Evolutionary conservation across 2,113 vertebrate genomes (phyloP), one percentile per base, ranked within the genome.

Genomic region (Oncorhynchus nerka): DNA sequence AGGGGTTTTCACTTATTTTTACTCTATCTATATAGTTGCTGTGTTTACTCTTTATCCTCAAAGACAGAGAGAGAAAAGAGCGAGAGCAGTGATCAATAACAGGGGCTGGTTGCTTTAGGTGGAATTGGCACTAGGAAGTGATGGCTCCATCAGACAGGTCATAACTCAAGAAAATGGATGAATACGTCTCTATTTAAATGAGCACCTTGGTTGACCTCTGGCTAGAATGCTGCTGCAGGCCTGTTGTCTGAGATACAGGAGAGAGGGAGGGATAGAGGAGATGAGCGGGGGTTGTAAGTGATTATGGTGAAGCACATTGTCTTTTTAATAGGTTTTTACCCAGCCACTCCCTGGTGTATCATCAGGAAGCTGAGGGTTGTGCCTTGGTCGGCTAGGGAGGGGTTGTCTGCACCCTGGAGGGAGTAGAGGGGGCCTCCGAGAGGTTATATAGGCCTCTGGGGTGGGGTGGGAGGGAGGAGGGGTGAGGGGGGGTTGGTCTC

Each of bases 121-220:
- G 65, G 71, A 75, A 74, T 67, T 45, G 81, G 74, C 79, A 82
- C 74, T 83, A 83, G 79, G 71, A 75, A 75, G 62, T 13, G 61
- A 64, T 28, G 39, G 19, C 26, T 74, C 66, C 69, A 45, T 55
- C 73, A 77, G 80, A 84, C 82, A 79, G 78, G 75, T 62, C 72
- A 78, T 81, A 81, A 81, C 64, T 81, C 78, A 78, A 61, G 72
- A 76, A 80, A 81, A 80, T 75, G 70, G 83, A 87, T 87, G 78
- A 82, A 70, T 59, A 72, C 81, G 74, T 84, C 75, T 85, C 81
- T 86, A 87, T 89, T 89, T 77, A 89, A 89, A 89, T 84, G 81
- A 89, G 87, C 73, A 81, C 84, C 74, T 80, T 81, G 49, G 69
- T 49, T 84, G 84, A 87, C 87, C 85, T 84, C 79, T 73, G 71